Base-by-base conservation (phyloP, 2,113 vertebrate species). In the Trematomus loennbergii region DNA sequence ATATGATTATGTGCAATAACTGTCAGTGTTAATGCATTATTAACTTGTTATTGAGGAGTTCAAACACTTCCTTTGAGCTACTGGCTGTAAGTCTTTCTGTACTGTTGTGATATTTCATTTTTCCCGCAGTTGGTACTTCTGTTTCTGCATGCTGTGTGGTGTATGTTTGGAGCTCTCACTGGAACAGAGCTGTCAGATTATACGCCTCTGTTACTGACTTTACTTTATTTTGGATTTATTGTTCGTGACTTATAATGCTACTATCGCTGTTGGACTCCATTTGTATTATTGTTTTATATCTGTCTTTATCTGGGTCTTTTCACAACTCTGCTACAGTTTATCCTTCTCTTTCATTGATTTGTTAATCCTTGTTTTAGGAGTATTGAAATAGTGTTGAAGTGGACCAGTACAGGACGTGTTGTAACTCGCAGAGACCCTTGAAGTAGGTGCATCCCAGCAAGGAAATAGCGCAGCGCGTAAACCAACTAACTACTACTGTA, bases 41-140 rank as follows among this genome's bases (percentile, higher is more conserved):
- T 86, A 75, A 86, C 62, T 64, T 77, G 74, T 88, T 89, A 49
- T 53, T 43, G 64, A 86, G 67, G 52, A 65, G 53, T 87, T 91
- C 74, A 80, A 85, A 80, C 55, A 49, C 22, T 73, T 71, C 55
- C 58, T 71, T 60, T 64, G 74, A 71, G 76, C 77, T 82, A 73
- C 60, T 40, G 33, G 69, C 68, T 54, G 59, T 48, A 64, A 29
- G 36, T 63, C 25, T 63, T 60, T 29, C 33, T 79, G 61, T 46
- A 50, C 60, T 22, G 61, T 62, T 67, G 53, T 61, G 66, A 74
- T 52, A 25, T 86, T 75, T 75, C 25, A 68, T 49, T 62, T 79
- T 25, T 71, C 9, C 13, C 4, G 0, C 52, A 4, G 54, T 72
- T 72, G 60, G 36, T 50, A n/a, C 58, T 43, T 6, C 20, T 36